Evolutionary conservation across 1,140 invertebrate genomes (phyloP), one percentile per base, ranked within the genome.

Genomic region (Drosophila miranda): DNA sequence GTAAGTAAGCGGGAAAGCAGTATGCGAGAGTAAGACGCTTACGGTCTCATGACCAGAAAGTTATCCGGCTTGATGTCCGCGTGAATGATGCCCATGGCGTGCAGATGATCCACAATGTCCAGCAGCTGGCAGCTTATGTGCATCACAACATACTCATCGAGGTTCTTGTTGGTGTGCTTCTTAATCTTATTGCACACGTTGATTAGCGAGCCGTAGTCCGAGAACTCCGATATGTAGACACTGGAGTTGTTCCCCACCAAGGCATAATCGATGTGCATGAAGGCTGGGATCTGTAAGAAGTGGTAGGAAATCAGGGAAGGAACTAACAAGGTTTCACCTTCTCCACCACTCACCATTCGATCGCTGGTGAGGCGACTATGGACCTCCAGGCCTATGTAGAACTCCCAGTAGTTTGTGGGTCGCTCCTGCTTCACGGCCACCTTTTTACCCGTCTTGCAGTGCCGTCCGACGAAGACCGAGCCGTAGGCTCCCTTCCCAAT

Each of bases 31-130:
- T 26, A 11, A 94, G 13, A 23, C 34, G 19, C 94, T 93, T 92
- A 95, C 95, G 94, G 92, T 81, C 93, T 93, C 92, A 95, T 94
- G 28, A 99, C 92, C 74, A 99, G 91, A 91, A 99, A 98, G 92
- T 99, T 99, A 90, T 99, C 98, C 1, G 98, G 98, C 91, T 99
- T 99, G 43, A 99, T 96, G 90, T 99, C 98, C 2, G 96, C 98
- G 91, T 99, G 98, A 64, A 99, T 96, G 56, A 99, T 98, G 91
- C 95, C 94, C 73, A 95, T 95, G 80, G 96, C 95, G 79, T 99
- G 98, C 53, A 99, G 91, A 76, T 97, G 94, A 89, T 97, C 95
- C 9, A 99, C 93, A 48, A 98, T 97, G 49, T 95, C 93, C 41
- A 99, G 91, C 91, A 99, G 94, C 91, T 99, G 97, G 60, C 96